Evolutionary conservation across 2,113 vertebrate genomes (phyloP), one percentile per base, ranked within the genome.

Genomic region (Malaclemys terrapin): DNA sequence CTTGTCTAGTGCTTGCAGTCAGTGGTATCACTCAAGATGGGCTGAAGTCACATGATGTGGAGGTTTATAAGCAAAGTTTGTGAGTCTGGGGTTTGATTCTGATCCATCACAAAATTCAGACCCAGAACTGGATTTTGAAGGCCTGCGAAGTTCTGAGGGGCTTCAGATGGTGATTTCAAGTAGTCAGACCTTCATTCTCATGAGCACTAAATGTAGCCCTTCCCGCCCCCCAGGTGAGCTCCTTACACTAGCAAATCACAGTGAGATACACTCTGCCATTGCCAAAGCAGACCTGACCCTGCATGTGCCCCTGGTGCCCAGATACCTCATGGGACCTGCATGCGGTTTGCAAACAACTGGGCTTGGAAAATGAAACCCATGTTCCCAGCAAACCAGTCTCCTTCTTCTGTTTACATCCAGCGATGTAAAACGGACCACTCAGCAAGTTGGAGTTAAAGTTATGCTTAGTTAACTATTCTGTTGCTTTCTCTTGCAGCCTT

Each of bases 401-500:
- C 24, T 38, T 20, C n/a, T 19, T 52, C 81, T 45, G 25, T 45
- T 93, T 85, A 59, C 8, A n/a, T 27, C 4, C 2, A 20, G 57
- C 29, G 53, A 50, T 42, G 2, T 89, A 69, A 69, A 92, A 22
- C 0, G 1, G 0, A 57, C 65, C 76, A 16, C 90, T 92, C 93
- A 42, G 94, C 93, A 35, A 1, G 89, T 81, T 3, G 1, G 3
- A 0, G 27, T 20, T 35, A 0, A 56, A 87, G 87, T 35, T 93
- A 2, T 88, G 96, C 91, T 94, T 95, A 59, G 85, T 96, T 94
- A 94, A 95, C 12, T 31, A 95, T 96, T 93, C 95, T 90, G 93
- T 50, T 7, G 89, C 94, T 96, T 6, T 0, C 87, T 59, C 79
- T 50, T 0, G 0, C 85, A 80, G 94, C 93, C 52, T 89, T 69